Conservation (phyloP, 1,140 invertebrate species). For the Drosophila novamexicana region DNA sequence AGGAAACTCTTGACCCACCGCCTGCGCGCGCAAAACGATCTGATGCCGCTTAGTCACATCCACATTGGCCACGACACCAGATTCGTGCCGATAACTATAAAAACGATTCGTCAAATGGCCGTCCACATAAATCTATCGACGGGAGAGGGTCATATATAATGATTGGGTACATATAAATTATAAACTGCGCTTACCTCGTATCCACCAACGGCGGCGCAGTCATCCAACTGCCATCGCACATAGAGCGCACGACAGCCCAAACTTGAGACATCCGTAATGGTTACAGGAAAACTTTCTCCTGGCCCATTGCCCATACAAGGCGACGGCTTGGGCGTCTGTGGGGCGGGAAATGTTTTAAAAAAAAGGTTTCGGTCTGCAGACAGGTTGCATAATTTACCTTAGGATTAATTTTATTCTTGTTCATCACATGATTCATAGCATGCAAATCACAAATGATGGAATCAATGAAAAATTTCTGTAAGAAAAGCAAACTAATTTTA, state of each 20-base stretch:
- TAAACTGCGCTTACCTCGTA: conserved; percentile 57
- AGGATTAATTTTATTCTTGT: conserved; percentile 51
- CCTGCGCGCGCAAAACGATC: conserved; percentile 64
- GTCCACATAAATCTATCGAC: conserved; percentile 72
- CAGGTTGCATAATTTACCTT: conserved; percentile 43
- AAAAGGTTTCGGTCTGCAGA: background rate
- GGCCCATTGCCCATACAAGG: conserved; percentile 20
- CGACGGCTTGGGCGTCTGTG: conserved; percentile 14
- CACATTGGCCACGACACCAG: conserved; percentile 73
- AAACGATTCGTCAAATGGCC: conserved; percentile 76
- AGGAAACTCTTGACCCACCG: conserved; percentile 59
- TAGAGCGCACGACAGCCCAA: conserved; percentile 68
- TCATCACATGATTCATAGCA: conserved; percentile 73
- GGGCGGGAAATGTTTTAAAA: too few relatives aligned
- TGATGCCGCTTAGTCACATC: conserved; percentile 65
- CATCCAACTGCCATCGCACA: conserved; percentile 66
- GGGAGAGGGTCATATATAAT: background rate
- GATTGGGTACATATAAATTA: background rate
- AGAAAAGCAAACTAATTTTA: background rate
- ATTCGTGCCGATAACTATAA: conserved; percentile 62
- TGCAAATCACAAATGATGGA: conserved; percentile 74
- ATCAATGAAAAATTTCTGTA: conserved; percentile 78
- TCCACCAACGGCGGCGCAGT: conserved; percentile 67
- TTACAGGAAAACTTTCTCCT: conserved; percentile 65
- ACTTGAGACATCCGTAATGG: conserved; percentile 58